phyloP scores from a whole-genome alignment of 2,888 invertebrate genomes.

The Anarsia innoxiella region DNA sequence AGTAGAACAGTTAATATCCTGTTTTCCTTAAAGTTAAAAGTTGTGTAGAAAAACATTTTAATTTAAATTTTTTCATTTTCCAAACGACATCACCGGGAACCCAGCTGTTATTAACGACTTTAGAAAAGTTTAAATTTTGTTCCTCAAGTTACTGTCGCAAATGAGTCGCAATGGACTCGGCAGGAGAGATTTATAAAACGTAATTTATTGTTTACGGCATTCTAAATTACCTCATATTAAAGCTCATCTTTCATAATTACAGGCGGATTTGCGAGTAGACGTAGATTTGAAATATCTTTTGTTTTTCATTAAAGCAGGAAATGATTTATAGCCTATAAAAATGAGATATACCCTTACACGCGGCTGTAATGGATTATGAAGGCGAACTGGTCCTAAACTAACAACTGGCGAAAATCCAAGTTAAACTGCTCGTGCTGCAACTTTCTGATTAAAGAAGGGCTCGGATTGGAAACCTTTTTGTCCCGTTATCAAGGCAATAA shows the following conservation, averaged over 20 bases:
- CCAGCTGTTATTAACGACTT: slow-evolving; percentile 41
- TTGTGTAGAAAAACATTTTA: no score
- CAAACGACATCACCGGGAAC: slow-evolving; percentile 30
- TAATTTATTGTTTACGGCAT: slow-evolving; percentile 41
- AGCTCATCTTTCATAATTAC: slow-evolving; percentile 39
- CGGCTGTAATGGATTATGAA: slow-evolving; percentile 8
- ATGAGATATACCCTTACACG: slow-evolving; percentile 9
- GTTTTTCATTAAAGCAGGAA: slow-evolving; percentile 26
- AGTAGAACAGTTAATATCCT: no score
- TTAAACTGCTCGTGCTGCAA: slow-evolving; percentile 1
- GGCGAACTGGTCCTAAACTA: slow-evolving; percentile 6
- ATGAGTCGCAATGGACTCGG: slow-evolving; percentile 35
- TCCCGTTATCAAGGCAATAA: slow-evolving; percentile 5
- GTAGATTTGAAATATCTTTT: slow-evolving; percentile 21
- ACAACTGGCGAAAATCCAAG: slow-evolving; percentile 5
- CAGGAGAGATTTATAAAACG: slow-evolving; percentile 36
- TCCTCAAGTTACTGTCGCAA: slow-evolving; percentile 36
- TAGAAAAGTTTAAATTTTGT: slow-evolving; percentile 32
- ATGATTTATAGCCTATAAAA: slow-evolving; percentile 13
- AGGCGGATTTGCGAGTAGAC: slow-evolving; percentile 20
- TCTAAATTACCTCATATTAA: slow-evolving; percentile 38
- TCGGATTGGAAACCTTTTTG: slow-evolving; percentile 3
- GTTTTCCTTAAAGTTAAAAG: no score
- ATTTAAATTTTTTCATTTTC: not conserved
- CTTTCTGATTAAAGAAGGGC: slow-evolving; percentile 4